Percentiles rank a stretch among this genome's conserved stretches.
Evolutionary conservation across 2,797 vertebrate genomes (phyloP).

Genomic region (Enteromius thamalakanensis): DNA sequence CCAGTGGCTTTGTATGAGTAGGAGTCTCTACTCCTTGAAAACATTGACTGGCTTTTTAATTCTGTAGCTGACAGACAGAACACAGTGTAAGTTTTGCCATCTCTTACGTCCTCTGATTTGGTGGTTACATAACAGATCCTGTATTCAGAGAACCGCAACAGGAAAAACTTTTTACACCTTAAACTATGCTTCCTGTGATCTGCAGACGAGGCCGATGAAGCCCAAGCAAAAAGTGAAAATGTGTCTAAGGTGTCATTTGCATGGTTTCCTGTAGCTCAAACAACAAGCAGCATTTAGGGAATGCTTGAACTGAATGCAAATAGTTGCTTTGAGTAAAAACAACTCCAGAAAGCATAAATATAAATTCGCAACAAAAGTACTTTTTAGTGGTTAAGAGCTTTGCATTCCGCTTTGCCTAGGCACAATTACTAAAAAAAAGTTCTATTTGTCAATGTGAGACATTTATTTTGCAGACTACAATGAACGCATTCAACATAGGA

Average conservation of each 20-base stretch:
- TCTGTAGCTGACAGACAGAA: background rate
- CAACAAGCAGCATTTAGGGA: background rate
- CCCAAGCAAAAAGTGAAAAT: background rate
- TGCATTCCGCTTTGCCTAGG: background rate
- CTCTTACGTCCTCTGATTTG: background rate
- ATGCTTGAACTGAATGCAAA: background rate
- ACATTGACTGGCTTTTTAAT: background rate
- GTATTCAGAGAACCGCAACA: background rate
- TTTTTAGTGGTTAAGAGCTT: background rate
- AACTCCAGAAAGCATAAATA: background rate
- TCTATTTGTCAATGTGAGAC: slow-evolving; percentile 20
- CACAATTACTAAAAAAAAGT: slow-evolving; percentile 12
- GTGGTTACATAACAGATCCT: slow-evolving; percentile 28
- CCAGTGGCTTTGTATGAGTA: background rate
- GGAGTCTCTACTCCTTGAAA: slow-evolving; percentile 2
- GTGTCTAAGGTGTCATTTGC: background rate
- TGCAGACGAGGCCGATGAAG: background rate
- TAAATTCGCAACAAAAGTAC: background rate
- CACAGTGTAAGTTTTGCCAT: background rate
- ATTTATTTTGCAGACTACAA: slow-evolving; percentile 27
- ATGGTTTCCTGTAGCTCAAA: background rate
- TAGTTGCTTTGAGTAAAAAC: background rate
- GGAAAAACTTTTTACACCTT: slow-evolving; percentile 8
- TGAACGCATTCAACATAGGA: slow-evolving; percentile 30
- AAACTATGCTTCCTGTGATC: slow-evolving; percentile 10